Evolutionary conservation across 1,140 invertebrate species (phyloP).

Genomic region (Heliconius hermathena): DNA sequence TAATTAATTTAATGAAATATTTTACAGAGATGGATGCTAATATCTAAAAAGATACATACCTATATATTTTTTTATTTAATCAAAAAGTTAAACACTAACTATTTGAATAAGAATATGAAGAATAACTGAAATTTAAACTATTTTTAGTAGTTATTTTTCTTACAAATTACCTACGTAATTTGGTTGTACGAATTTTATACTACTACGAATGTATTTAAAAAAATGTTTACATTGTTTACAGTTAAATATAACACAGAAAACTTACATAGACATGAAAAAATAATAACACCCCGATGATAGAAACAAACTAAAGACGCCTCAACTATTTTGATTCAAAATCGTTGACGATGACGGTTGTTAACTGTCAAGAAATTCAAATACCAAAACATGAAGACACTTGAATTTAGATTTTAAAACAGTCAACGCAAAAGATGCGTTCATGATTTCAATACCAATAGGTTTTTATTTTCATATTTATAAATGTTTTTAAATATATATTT

Average conservation of each 20-base stretch:
- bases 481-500: not conserved
- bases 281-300: not conserved
- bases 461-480: not conserved
- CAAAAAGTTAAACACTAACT: too few relatives aligned
- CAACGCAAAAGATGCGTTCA: not conserved
- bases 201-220: not conserved
- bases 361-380: slow-evolving; percentile 11
- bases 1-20: too few relatives aligned
- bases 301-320: not conserved
- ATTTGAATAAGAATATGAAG: too few relatives aligned
- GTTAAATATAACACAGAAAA: not conserved
- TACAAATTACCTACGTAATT: too few relatives aligned
- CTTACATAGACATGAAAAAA: not conserved
- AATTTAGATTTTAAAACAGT: not conserved
- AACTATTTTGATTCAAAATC: slow-evolving; percentile 3
- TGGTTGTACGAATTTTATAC: not conserved
- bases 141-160: too few relatives aligned
- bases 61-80: too few relatives aligned
- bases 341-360: slow-evolving; percentile 8
- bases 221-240: not conserved
- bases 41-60: too few relatives aligned
- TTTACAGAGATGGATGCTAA: not conserved
- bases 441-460: not conserved
- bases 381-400: not conserved
- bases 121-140: too few relatives aligned